Base-by-base conservation (phyloP, 2,888 invertebrate genomes). In the Cheilosia vulpina region DNA sequence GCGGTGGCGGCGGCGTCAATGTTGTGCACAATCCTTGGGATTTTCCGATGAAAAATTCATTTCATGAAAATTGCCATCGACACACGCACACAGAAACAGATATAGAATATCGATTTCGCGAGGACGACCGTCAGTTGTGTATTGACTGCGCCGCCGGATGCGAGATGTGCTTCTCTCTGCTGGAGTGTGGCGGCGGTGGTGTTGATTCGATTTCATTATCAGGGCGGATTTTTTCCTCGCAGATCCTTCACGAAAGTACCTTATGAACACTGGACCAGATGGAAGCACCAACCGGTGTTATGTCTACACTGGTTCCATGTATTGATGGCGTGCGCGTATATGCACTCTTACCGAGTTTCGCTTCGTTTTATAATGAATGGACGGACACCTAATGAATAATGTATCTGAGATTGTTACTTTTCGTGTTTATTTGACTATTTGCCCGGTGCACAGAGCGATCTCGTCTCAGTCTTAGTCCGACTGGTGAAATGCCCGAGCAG, bases 351-450 rank as follows among this genome's bases (percentile, higher is more conserved):
- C 65, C 58, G 24, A 45, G 41, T 71, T 81, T 81, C 62, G 58
- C 76, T 87, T 78, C 73, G 53, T 53, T 63, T 65, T 73, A 63
- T 87, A 87, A 88, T 88, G 87, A 88, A 88, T 88, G 87, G 79
- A 47, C 58, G 58, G 75, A 76, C 79, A 75, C 72, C 72, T 68
- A 76, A 88, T 88, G 88, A 88, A 88, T 88, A 79, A 88, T 88
- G 87, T 82, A 88, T 88, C 75, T 57, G 65, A 76, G 87, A 84
- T 87, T 87, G 87, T 85, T 87, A 81, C 78, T 84, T 87, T 87
- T 87, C 88, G 82, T 87, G 87, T 87, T 87, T 87, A 87, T 87
- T 78, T 87, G 84, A 81, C 85, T 85, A 85, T 85, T 85, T 84
- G 15, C 58, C 13, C 41, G 31, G 60, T 47, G 66, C 47, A 55